These are phyloP conservation scores for Clarias batrachus DNA, from an alignment of 2,113 vertebrate genomes.

Conservation along the genomic window DNA sequence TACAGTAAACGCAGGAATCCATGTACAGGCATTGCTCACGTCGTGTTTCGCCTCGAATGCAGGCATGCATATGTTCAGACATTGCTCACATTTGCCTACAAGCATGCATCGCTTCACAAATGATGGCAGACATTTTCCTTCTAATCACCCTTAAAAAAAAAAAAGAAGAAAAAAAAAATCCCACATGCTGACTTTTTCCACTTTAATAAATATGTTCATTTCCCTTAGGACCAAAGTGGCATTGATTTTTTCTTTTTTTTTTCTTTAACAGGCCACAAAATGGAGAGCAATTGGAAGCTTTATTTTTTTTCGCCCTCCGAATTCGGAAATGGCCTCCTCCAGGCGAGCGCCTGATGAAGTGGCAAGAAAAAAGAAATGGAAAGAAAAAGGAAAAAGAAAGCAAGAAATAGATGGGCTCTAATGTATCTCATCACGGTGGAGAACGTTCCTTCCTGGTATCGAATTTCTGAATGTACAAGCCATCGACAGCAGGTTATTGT, in stretches of 20 bases:
- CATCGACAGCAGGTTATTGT: constrained; percentile 1
- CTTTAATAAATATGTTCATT: constrained; percentile 43
- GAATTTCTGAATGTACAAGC: constrained; percentile 12
- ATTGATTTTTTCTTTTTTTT: constrained; percentile 48
- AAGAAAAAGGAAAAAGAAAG: constrained; percentile 58
- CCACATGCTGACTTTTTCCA: background rate
- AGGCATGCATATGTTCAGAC: background rate
- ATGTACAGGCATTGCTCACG: background rate
- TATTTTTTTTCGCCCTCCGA: constrained; percentile 28
- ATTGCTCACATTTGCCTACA: background rate
- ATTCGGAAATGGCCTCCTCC: constrained; percentile 38
- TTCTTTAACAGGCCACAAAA: constrained; percentile 29
- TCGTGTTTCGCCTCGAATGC: too few species aligned
- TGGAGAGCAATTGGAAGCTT: constrained; percentile 44
- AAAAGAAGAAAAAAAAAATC: background rate
- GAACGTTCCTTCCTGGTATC: constrained; percentile 10
- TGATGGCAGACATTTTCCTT: background rate
- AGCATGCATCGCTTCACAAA: background rate
- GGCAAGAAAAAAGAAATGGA: constrained; percentile 56
- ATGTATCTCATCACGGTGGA: constrained; percentile 57
- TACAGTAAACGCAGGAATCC: background rate
- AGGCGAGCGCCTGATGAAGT: constrained; percentile 64
- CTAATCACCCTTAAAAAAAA: background rate
- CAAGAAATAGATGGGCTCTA: constrained; percentile 55
- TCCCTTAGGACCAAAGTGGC: constrained; percentile 46